Percentiles rank a stretch among this genome's conserved stretches.
Conservation (phyloP, 35 echinoderm and acorn worm genomes). For the Ptychodera flava region DNA sequence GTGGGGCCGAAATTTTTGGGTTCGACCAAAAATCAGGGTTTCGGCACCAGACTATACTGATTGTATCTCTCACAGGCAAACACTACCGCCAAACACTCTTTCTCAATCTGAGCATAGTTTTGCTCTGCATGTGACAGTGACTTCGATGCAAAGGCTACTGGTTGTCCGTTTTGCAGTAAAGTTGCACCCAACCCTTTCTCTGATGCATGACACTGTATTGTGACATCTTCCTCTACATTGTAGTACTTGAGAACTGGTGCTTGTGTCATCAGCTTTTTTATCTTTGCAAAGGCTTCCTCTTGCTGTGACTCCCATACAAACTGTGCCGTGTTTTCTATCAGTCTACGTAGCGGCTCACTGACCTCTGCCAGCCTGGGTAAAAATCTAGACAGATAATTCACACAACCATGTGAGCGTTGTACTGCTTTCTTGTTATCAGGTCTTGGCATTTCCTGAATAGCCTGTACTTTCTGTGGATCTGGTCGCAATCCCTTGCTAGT, state of each 20-base stretch:
- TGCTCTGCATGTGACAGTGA: slow-evolving; percentile 13
- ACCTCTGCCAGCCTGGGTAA: slow-evolving; percentile 23
- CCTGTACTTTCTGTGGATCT: slow-evolving; percentile 16
- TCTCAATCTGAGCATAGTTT: too few species aligned
- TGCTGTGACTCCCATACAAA: not conserved
- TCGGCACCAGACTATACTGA: too few species aligned
- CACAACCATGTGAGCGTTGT: slow-evolving; percentile 40
- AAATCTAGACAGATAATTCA: slow-evolving; percentile 31
- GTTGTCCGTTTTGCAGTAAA: not conserved
- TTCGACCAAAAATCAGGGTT: too few species aligned
- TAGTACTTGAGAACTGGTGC: not conserved
- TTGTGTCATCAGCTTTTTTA: not conserved
- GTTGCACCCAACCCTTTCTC: not conserved
- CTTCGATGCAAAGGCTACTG: slow-evolving; percentile 9
- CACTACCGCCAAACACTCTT: too few species aligned
- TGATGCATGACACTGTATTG: not conserved
- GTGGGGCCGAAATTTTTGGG: too few species aligned
- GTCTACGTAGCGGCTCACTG: not conserved
- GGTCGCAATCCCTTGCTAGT: slow-evolving; percentile 46
- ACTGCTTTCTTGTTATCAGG: slow-evolving; percentile 27
- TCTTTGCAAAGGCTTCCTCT: not conserved
- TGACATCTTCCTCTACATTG: not conserved
- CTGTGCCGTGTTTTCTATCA: not conserved
- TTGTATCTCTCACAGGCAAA: too few species aligned
- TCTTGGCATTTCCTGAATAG: slow-evolving; percentile 29